Percentiles rank a stretch among this genome's conserved stretches.
These are phyloP conservation scores for Euwallacea fornicatus DNA, from an alignment of 1,140 invertebrate species.

Conservation along the genomic window DNA sequence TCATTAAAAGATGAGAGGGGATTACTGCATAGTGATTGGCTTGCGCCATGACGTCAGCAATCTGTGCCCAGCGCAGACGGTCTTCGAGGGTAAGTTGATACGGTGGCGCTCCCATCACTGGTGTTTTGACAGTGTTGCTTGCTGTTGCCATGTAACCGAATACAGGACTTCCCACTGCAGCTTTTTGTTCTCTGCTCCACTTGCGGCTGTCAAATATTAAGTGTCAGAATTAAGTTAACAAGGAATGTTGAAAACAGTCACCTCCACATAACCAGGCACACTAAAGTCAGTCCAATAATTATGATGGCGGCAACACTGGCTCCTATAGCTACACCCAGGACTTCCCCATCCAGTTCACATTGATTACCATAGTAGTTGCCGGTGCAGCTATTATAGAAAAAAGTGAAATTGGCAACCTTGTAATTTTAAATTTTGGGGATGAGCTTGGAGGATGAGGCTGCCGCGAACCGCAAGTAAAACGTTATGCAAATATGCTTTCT, in stretches of 20 bases:
- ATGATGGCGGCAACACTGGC: slow-evolving; percentile 84
- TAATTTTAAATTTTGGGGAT: too few species aligned
- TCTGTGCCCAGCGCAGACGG: slow-evolving; percentile 79
- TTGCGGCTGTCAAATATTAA: slow-evolving; percentile 64
- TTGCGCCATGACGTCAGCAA: slow-evolving; percentile 80
- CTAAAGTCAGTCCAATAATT: slow-evolving; percentile 83
- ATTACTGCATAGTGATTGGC: slow-evolving; percentile 80
- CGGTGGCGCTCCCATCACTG: slow-evolving; percentile 63
- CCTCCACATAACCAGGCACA: slow-evolving; percentile 90
- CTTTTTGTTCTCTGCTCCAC: slow-evolving; percentile 85
- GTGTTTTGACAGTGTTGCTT: slow-evolving; percentile 69
- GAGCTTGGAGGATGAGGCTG: too few species aligned
- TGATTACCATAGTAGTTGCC: slow-evolving; percentile 84
- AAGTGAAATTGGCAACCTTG: too few species aligned
- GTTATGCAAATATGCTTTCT: not conserved
- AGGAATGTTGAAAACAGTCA: slow-evolving; percentile 51
- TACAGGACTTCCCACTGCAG: slow-evolving; percentile 74
- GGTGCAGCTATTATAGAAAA: slow-evolving; percentile 62
- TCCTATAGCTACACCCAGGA: slow-evolving; percentile 85
- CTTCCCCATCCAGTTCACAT: slow-evolving; percentile 90
- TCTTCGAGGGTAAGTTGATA: slow-evolving; percentile 75
- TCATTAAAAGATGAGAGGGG: not conserved
- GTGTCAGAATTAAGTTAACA: not conserved
- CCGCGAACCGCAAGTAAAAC: not conserved
- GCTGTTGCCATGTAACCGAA: slow-evolving; percentile 75